Base-by-base conservation (phyloP, 2,888 invertebrate species). In the Netelia virgata region DNA sequence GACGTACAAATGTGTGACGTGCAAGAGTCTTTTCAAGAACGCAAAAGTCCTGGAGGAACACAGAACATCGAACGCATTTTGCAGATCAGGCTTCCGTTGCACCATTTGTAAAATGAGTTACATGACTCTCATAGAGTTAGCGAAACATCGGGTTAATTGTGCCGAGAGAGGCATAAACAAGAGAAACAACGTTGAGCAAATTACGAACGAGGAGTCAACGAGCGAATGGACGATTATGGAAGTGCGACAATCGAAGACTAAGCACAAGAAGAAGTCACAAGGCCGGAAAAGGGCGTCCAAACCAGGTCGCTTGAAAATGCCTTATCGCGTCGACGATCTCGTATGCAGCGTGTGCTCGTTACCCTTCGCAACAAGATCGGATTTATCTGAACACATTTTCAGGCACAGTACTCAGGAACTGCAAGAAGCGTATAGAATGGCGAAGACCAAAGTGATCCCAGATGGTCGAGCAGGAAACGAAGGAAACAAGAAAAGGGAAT, bases 401-500 rank as follows among this genome's bases (percentile, higher is more conserved):
- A 86, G 87, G 1, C 93, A 93, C 66, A 91, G 90, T 0, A 88
- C 89, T 20, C 59, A 20, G 2, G 91, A 92, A 23, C 80, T 91
- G 3, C 90, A 90, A 66, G 72, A 87, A 23, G 90, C 90, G 0
- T 91, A 88, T 18, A 82, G 85, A 68, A 16, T n/a, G 1, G 83
- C 85, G 0, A 87, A 73, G 20, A 82, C 28, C 1, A 84, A 86
- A n/a, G 86, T 64, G 3, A 57, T 76, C 5, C 84, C 82, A 1
- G 83, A 85, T 8, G 82, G 82, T 14, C 59, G 72, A 6, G 72
- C 47, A 16, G 28, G 47, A 5, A 69, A 75, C 0, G 10, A 61
- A 1, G 20, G n/a, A 8, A 73, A 63, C 14, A 63, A 73, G 9
- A 50, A 68, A 1, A 70, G 70, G 28, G 36, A 28, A 11, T n/a